Percentiles rank a stretch among this genome's conserved stretches.
Conservation (phyloP, 2,888 invertebrate species). For the Acleris literana region DNA sequence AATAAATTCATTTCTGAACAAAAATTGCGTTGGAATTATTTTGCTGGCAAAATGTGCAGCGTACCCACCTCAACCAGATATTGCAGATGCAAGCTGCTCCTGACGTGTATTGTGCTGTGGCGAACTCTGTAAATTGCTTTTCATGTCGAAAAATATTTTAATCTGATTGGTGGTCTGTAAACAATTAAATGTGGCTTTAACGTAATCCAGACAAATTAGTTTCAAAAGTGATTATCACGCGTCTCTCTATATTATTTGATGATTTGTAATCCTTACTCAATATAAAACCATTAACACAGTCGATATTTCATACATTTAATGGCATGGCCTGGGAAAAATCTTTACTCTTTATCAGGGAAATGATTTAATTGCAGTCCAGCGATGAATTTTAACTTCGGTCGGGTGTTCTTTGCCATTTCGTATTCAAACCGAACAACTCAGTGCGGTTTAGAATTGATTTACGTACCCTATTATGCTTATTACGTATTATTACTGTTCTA, state of each 20-base stretch:
- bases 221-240: conserved; percentile 33
- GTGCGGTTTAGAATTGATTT: conserved; percentile 63
- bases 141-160: conserved; percentile 81
- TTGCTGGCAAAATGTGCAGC: conserved; percentile 62
- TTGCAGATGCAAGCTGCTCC: conserved; percentile 72
- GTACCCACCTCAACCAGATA: conserved; percentile 67
- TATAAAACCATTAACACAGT: too few relatives aligned
- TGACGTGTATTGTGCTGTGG: conserved; percentile 78
- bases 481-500: conserved; percentile 55
- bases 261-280: too few relatives aligned
- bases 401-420: conserved; percentile 57
- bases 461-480: conserved; percentile 56
- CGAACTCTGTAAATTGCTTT: conserved; percentile 79
- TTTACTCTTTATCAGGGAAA: conserved; percentile 50
- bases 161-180: conserved; percentile 78
- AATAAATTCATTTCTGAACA: conserved; percentile 42
- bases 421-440: conserved; percentile 59
- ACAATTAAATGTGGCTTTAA: conserved; percentile 78
- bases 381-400: conserved; percentile 62
- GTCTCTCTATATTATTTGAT: not conserved
- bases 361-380: conserved; percentile 58
- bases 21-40: conserved; percentile 58
- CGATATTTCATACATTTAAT: conserved; percentile 40
- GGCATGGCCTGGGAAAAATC: conserved; percentile 49
- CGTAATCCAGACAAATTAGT: conserved; percentile 51